Base-by-base conservation (phyloP, 2,797 vertebrate species). In the Schizopygopsis pylzovi region DNA sequence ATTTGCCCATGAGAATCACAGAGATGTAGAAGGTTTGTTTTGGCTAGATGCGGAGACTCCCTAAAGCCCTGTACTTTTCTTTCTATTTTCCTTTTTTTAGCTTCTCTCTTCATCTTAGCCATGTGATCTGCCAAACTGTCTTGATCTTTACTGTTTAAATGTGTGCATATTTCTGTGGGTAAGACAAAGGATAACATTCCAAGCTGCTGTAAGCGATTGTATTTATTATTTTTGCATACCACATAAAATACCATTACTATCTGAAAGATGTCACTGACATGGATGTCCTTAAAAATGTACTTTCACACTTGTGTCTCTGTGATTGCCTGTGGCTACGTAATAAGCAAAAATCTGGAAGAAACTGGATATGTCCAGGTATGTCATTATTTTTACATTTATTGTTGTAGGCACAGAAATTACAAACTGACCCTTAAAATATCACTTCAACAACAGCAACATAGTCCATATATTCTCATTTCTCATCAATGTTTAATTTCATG, bases 21-120 rank as follows among this genome's bases (percentile, higher is more conserved):
- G 76, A 85, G 52, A 79, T 71, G 81, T 81, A 80, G 56, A 83
- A 71, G 59, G 87, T 86, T 79, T 68, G 16, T 78, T 78, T 63
- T 68, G 83, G 85, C 33, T 61, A 43, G 20, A 70, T 45, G 45
- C 47, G 15, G 28, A 63, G 37, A 41, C 76, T 59, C 77, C 25
- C 65, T 41, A 39, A 72, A 71, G 67, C 43, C 41, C 47, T 49
- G 33, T 81, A 77, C 47, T 25, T 61, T 11, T 61, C 76, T 63
- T 41, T 28, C 59, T 80, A 39, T 76, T 52, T 59, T 8, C 28
- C 61, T 81, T 37, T 65, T 28, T 47, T 41, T 65, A 12, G 39
- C 20, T 80, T 56, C 22, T 8, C 7, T 49, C 33, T 25, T 81
- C 59, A 37, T 43, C 54, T 85, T 16, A 72, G 73, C 45, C 73